These are phyloP conservation scores for Philereme transversata DNA, from an alignment of 2,888 invertebrate species.

Conservation along the genomic window DNA sequence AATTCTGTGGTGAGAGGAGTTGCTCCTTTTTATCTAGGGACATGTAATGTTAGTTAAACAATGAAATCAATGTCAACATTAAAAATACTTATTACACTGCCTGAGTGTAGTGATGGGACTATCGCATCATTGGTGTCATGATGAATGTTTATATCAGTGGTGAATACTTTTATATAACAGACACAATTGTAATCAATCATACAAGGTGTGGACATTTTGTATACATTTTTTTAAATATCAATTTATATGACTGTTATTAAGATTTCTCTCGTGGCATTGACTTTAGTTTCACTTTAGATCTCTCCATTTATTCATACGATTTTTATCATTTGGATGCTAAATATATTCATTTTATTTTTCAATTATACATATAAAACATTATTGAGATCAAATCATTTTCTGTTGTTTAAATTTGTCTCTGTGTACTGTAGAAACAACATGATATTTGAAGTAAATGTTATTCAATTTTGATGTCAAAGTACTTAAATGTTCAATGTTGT, in stretches of 20 bases:
- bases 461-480: no score
- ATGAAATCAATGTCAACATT: slow-evolving; percentile 58
- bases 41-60: slow-evolving; percentile 65
- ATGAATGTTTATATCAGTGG: slow-evolving; percentile 62
- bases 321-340: not conserved
- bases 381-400: not conserved
- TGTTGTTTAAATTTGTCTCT: not conserved
- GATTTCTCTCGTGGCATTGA: slow-evolving; percentile 81
- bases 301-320: slow-evolving; percentile 17
- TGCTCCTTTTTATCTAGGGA: slow-evolving; percentile 73
- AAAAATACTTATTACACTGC: slow-evolving; percentile 52
- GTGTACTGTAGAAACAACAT: not conserved
- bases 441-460: no score
- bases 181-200: slow-evolving; percentile 63
- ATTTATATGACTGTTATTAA: slow-evolving; percentile 64
- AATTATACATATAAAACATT: not conserved
- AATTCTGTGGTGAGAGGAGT: slow-evolving; percentile 83
- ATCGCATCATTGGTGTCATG: slow-evolving; percentile 61
- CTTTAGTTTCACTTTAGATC: slow-evolving; percentile 47
- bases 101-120: slow-evolving; percentile 63
- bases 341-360: not conserved
- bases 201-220: slow-evolving; percentile 79
- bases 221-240: slow-evolving; percentile 75
- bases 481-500: no score
- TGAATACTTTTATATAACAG: slow-evolving; percentile 77